Conservation (phyloP, 1,140 invertebrate species). For the Bemisia tabaci region DNA sequence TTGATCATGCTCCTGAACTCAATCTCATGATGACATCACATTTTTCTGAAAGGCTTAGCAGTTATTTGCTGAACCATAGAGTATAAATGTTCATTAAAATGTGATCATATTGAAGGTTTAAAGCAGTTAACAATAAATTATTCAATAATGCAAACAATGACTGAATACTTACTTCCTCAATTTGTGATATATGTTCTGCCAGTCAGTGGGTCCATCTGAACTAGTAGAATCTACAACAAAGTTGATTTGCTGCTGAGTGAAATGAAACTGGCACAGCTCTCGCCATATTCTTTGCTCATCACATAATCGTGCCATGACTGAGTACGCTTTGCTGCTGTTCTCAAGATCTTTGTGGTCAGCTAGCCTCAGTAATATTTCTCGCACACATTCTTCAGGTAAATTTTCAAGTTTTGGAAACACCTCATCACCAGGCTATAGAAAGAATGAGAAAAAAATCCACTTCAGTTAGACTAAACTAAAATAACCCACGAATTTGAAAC, state of each 20-base stretch:
- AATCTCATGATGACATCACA: too few species aligned
- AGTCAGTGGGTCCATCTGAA: constrained; percentile 35
- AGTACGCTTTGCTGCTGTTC: constrained; percentile 51
- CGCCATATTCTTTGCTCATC: constrained; percentile 85
- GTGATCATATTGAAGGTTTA: too few species aligned
- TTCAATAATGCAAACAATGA: too few species aligned
- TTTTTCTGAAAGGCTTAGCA: too few species aligned
- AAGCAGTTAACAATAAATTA: too few species aligned
- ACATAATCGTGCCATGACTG: constrained; percentile 59
- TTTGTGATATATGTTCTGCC: constrained; percentile 57
- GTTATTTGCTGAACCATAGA: too few species aligned
- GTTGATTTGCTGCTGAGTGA: constrained; percentile 69
- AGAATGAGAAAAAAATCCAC: constrained; percentile 18
- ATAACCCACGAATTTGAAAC: too few species aligned
- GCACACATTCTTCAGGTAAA: constrained; percentile 83
- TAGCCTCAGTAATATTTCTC: constrained; percentile 77
- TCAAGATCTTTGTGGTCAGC: constrained; percentile 84
- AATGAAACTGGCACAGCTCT: constrained; percentile 83
- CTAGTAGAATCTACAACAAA: constrained; percentile 38
- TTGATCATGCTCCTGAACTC: too few species aligned
- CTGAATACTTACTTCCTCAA: constrained; percentile 47
- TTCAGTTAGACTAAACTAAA: too few species aligned
- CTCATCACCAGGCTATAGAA: constrained; percentile 60
- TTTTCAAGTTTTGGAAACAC: constrained; percentile 71
- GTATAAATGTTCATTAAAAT: too few species aligned